phyloP scores from a whole-genome alignment of 2,888 invertebrate species.

The Oligia strigilis region DNA sequence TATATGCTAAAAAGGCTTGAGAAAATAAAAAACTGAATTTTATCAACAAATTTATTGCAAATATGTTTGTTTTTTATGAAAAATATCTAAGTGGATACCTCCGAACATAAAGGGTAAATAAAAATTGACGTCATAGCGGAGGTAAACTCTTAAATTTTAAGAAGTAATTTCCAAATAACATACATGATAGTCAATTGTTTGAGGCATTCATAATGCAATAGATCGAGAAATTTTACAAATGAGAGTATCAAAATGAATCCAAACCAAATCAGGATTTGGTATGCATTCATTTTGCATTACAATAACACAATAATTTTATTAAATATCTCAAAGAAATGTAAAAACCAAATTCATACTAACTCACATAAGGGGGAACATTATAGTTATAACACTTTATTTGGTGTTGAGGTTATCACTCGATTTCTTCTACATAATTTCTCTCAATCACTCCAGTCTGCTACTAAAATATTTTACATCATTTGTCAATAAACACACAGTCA shows the following conservation, averaged over 20 bases:
- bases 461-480: conserved; percentile 56
- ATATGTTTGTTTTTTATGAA: conserved; percentile 74
- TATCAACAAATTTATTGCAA: conserved; percentile 87
- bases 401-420: conserved; percentile 65
- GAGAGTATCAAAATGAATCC: conserved; percentile 80
- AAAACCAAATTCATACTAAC: conserved; percentile 70
- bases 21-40: conserved; percentile 56
- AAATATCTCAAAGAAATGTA: conserved; percentile 82
- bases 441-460: conserved; percentile 54
- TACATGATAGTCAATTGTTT: conserved; percentile 75
- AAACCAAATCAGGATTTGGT: conserved; percentile 68
- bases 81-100: conserved; percentile 81
- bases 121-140: conserved; percentile 67
- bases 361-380: conserved; percentile 46
- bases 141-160: conserved; percentile 79
- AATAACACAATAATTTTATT: conserved; percentile 60
- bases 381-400: conserved; percentile 57
- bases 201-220: conserved; percentile 85
- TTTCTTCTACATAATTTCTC: conserved; percentile 59
- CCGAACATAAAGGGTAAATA: conserved; percentile 63
- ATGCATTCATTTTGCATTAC: conserved; percentile 81
- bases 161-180: conserved; percentile 73
- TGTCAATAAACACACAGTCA: conserved; percentile 53
- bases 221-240: conserved; percentile 69
- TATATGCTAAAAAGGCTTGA: neutral